Percentiles rank a stretch among this genome's conserved stretches.
Conservation (phyloP, 2,113 vertebrate genomes). For the Chaetodon trifascialis region DNA sequence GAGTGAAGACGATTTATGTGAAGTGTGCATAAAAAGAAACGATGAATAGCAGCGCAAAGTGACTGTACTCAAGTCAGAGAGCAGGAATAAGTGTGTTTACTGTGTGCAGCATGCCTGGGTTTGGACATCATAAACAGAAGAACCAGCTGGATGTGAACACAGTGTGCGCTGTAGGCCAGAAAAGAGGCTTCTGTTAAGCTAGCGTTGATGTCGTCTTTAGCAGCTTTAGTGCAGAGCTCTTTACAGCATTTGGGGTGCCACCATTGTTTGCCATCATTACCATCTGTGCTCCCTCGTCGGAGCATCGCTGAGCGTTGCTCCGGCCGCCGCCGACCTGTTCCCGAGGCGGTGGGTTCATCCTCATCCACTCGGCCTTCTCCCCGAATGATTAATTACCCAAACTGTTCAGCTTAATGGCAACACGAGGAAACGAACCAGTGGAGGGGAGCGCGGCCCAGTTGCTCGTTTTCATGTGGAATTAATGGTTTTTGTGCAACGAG, state of each 20-base stretch:
- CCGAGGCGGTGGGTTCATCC: constrained; percentile 20
- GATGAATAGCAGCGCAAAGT: neutral
- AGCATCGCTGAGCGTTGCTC: neutral
- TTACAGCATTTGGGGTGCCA: neutral
- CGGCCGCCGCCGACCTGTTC: neutral
- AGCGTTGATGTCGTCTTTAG: neutral
- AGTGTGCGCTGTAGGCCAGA: too few relatives aligned
- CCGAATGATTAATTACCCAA: constrained; percentile 49
- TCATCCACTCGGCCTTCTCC: constrained; percentile 21
- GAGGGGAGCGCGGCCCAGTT: constrained; percentile 8
- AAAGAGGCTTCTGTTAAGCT: neutral
- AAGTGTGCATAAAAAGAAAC: neutral
- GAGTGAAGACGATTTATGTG: too few relatives aligned
- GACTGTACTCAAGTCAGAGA: neutral
- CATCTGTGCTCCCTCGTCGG: neutral
- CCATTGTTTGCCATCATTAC: neutral
- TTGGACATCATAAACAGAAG: too few relatives aligned
- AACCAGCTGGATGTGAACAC: too few relatives aligned
- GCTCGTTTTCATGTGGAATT: constrained; percentile 45
- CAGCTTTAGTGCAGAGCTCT: neutral
- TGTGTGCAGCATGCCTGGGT: too few relatives aligned
- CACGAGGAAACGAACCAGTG: neutral
- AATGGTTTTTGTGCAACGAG: constrained; percentile 42
- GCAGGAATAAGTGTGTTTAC: neutral
- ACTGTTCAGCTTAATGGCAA: constrained; percentile 37